Evolutionary conservation across 2,888 invertebrate genomes (phyloP), one percentile per base, ranked within the genome.

Genomic region (Heliconius cydno): DNA sequence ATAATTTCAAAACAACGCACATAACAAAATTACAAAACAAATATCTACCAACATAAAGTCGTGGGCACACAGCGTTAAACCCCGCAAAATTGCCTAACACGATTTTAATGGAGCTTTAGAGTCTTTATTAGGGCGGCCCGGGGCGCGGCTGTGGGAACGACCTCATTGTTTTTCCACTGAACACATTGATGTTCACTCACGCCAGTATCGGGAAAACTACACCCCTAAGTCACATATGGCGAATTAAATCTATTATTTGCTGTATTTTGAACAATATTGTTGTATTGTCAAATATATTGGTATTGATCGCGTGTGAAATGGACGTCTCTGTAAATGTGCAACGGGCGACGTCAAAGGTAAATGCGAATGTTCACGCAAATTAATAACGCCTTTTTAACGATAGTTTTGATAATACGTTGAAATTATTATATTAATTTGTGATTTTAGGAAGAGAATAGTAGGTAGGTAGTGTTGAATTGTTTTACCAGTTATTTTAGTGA

Each of bases 141-240:
- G 89, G 91, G 93, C 91, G 90, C 87, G 91, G 87, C 85, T 91
- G 91, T 92, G 92, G 92, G 92, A 92, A 92, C 90, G 82, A 80
- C 81, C 81, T 84, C 86, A 88, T 93, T 93, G 92, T 93, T 90
- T 90, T 87, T 88, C 84, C 84, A 83, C 84, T 84, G 86, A 81
- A 76, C 85, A 85, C 89, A 89, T 91, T 90, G 85, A 88, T 90
- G 90, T 88, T 88, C 90, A 90, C 84, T 86, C 90, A 88, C 75
- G 41, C 75, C 65, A 12, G 75, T 65, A 65, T 65, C 75, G 75
- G 65, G 19, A 65, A 75, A 75, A 41, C 65, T 75, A 65, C 34
- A 63, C 63, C 73, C 73, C 79, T 78, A 76, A 74, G 78, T 41
- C 87, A 84, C 88, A 87, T 87, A 89, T 88, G 88, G 86, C 87